A percentile compares a stretch with the other conserved stretches of the same genome.
Conservation (phyloP, 2,888 invertebrate species). For the Stenodera caucasica region DNA sequence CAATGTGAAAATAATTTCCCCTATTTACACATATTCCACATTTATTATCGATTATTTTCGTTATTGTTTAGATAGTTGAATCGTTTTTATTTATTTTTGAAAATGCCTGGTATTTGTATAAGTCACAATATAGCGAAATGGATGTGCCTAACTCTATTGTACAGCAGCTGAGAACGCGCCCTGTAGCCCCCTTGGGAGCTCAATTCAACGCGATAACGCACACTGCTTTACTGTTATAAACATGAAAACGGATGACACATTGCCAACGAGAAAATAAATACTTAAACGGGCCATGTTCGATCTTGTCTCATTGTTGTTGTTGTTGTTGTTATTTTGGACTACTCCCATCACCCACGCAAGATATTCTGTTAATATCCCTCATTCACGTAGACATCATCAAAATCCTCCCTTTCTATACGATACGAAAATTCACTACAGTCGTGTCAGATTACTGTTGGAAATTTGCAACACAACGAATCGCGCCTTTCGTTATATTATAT, state of each 20-base stretch:
- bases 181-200: slow-evolving; percentile 19
- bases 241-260: slow-evolving; percentile 29
- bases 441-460: slow-evolving; percentile 7
- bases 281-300: slow-evolving; percentile 19
- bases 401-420: slow-evolving; percentile 4
- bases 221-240: slow-evolving; percentile 28
- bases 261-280: slow-evolving; percentile 24
- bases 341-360: not conserved
- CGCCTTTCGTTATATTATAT: not conserved
- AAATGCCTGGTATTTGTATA: slow-evolving; percentile 35
- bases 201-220: slow-evolving; percentile 27
- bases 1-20: no score
- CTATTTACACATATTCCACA: no score
- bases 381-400: not conserved
- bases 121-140: slow-evolving; percentile 34
- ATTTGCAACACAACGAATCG: not conserved
- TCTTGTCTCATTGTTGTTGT: not conserved
- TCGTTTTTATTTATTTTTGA: no score
- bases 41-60: no score
- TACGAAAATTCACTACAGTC: slow-evolving; percentile 2
- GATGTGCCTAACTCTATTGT: slow-evolving; percentile 29
- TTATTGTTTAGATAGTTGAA: no score
- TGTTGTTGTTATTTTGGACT: not conserved
- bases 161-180: slow-evolving; percentile 23
- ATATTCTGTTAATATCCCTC: not conserved